Conservation (phyloP, 2,888 invertebrate species). For the Melieria omissa region DNA sequence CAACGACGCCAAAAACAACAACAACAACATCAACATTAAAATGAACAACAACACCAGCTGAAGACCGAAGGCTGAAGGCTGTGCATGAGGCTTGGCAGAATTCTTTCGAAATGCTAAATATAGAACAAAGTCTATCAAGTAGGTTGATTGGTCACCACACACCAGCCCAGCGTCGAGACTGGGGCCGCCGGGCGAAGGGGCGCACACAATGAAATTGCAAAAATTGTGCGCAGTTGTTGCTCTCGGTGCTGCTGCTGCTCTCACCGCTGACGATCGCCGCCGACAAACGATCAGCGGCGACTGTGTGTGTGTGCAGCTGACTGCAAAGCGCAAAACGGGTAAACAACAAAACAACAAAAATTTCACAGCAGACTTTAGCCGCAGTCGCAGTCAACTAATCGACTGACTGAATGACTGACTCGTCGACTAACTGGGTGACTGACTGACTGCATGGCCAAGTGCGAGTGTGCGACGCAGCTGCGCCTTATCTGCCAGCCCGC, state of each 20-base stretch:
- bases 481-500: too few species aligned
- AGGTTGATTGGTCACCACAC: conserved; percentile 59
- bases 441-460: not conserved
- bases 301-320: too few species aligned
- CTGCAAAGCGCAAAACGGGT: too few species aligned
- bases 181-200: not conserved
- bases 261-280: not conserved
- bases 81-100: conserved; percentile 9
- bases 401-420: conserved; percentile 4
- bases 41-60: conserved; percentile 20
- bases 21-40: conserved; percentile 21
- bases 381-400: not conserved
- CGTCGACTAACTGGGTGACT: conserved; percentile 13
- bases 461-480: too few species aligned
- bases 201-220: conserved; percentile 8
- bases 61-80: conserved; percentile 21
- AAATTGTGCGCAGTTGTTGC: conserved; percentile 29
- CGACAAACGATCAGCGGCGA: not conserved
- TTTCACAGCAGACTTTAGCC: not conserved
- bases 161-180: conserved; percentile 22
- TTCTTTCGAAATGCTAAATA: conserved; percentile 26
- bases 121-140: conserved; percentile 46
- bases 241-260: conserved; percentile 5
- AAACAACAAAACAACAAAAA: too few species aligned
- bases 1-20: conserved; percentile 30